Conservation (phyloP, 2,113 vertebrate genomes). For the Lagenorhynchus albirostris region DNA sequence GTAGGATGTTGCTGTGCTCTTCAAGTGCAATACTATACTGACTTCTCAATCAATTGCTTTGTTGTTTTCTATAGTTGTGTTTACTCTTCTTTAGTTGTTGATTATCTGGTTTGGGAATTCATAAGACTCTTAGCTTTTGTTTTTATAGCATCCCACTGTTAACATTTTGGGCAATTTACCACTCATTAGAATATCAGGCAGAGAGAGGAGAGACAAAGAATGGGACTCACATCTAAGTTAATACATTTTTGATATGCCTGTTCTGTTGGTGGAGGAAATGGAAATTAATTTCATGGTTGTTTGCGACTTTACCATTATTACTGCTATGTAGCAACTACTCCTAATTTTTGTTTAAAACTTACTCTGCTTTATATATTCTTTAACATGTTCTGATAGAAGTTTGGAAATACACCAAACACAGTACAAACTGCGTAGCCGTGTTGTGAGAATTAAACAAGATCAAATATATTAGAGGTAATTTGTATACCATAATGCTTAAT, state of each 20-base stretch:
- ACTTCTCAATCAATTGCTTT: neutral
- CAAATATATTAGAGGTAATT: neutral
- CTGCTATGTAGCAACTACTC: neutral
- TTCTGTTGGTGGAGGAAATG: conserved; percentile 8
- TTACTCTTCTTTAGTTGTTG: neutral
- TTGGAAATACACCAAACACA: neutral
- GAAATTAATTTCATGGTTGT: neutral
- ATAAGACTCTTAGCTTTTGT: neutral
- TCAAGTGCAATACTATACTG: neutral
- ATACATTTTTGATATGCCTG: neutral
- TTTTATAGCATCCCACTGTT: neutral
- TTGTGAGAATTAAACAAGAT: neutral
- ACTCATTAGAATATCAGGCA: neutral
- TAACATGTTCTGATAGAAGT: neutral
- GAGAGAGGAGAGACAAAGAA: neutral
- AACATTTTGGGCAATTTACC: neutral
- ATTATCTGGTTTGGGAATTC: neutral
- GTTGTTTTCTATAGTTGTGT: neutral
- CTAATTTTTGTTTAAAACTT: conserved; percentile 8
- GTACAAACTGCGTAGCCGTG: neutral
- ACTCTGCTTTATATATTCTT: neutral
- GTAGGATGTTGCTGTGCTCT: neutral
- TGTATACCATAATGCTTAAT: neutral
- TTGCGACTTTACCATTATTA: neutral
- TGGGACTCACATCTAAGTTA: neutral